Evolutionary conservation across 2,113 vertebrate genomes (phyloP).

Genomic region (Carassius auratus): DNA sequence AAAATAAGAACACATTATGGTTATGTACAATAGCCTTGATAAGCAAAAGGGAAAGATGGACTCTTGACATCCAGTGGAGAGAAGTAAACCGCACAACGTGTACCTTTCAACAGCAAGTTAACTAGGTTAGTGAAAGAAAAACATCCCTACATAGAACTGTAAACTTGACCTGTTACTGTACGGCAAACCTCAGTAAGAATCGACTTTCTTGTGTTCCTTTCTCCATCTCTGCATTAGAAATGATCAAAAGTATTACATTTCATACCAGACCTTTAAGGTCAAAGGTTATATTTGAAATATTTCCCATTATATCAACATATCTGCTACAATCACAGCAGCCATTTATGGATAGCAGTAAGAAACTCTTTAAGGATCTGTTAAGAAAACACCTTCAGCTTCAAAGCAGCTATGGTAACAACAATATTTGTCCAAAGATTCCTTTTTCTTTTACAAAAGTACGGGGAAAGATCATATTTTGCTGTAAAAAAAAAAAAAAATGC

Average conservation of each 20-base stretch:
- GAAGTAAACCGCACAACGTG: slow-evolving; percentile 36
- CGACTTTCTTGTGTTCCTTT: neutral
- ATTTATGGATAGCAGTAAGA: slow-evolving; percentile 26
- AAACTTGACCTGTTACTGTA: slow-evolving; percentile 12
- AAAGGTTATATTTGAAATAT: slow-evolving; percentile 39
- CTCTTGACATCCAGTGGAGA: slow-evolving; percentile 13
- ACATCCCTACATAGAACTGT: neutral
- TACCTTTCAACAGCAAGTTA: slow-evolving; percentile 42
- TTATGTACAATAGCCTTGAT: slow-evolving; percentile 48
- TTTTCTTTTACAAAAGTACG: slow-evolving; percentile 24
- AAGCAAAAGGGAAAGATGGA: neutral
- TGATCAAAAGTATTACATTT: neutral
- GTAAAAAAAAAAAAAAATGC: neutral
- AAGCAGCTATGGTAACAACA: slow-evolving; percentile 48
- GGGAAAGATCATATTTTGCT: slow-evolving; percentile 15
- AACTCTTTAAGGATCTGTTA: slow-evolving; percentile 33
- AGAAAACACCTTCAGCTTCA: slow-evolving; percentile 36
- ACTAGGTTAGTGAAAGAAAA: slow-evolving; percentile 16
- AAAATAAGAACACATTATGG: slow-evolving; percentile 44
- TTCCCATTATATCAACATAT: neutral
- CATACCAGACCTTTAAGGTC: neutral
- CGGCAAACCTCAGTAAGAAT: neutral
- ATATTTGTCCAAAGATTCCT: slow-evolving; percentile 29
- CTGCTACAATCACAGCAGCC: slow-evolving; percentile 18
- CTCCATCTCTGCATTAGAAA: neutral